These are phyloP conservation scores for Anolis apletophallus DNA, from an alignment of 2,797 vertebrate species.

Conservation along the genomic window DNA sequence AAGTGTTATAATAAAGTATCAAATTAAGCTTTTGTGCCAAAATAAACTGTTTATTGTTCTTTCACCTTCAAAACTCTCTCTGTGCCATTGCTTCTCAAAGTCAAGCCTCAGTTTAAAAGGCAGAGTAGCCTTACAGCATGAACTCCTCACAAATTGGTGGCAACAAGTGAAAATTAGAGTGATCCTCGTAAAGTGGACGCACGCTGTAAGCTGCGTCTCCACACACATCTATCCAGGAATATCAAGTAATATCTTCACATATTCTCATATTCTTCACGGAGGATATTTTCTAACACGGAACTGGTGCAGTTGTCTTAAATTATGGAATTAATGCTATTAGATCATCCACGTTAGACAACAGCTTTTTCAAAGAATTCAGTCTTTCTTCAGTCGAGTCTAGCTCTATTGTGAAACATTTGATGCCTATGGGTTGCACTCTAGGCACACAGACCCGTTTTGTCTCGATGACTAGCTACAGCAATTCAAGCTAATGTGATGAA, in stretches of 20 bases:
- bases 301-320: constrained; percentile 15
- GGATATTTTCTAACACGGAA: constrained; percentile 10
- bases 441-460: background rate
- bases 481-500: constrained; percentile 43
- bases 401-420: constrained; percentile 28
- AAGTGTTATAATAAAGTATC: too few relatives aligned
- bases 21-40: too few relatives aligned
- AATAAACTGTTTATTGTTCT: too few relatives aligned
- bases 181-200: too few relatives aligned
- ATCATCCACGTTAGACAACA: background rate
- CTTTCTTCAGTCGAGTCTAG: constrained; percentile 38
- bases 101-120: too few relatives aligned
- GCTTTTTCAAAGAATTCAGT: constrained; percentile 28
- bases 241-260: background rate
- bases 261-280: background rate
- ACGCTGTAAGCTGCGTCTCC: too few relatives aligned
- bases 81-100: too few relatives aligned
- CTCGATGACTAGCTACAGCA: constrained; percentile 32
- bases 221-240: background rate
- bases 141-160: too few relatives aligned
- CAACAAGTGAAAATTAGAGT: too few relatives aligned
- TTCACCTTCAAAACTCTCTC: too few relatives aligned
- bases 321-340: background rate
- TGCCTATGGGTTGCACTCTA: constrained; percentile 34
- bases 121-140: too few relatives aligned